These are phyloP conservation scores for Rhinolophus ferrumequinum DNA, from an alignment of 2,113 vertebrate species.

Conservation along the genomic window DNA sequence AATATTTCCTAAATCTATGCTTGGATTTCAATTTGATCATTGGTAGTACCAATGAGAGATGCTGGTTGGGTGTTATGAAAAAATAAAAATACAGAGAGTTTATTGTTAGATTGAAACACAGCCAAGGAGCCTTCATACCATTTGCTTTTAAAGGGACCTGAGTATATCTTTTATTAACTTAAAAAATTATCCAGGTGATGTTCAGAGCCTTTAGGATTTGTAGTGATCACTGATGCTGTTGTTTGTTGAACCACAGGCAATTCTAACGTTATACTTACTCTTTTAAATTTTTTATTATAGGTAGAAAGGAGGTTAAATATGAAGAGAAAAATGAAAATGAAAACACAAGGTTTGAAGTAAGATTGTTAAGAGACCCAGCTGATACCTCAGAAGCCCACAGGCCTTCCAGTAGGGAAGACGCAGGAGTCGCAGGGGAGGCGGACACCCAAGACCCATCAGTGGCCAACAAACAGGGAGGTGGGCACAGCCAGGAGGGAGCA, in stretches of 20 bases:
- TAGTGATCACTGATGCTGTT: background rate
- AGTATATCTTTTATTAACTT: background rate
- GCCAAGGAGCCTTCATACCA: background rate
- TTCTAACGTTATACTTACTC: constrained; percentile 23
- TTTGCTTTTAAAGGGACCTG: constrained; percentile 27
- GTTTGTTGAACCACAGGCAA: background rate
- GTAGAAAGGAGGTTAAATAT: constrained; percentile 84
- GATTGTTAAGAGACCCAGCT: constrained; percentile 76
- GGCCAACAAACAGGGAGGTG: constrained; percentile 65
- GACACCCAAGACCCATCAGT: constrained; percentile 81
- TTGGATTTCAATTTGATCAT: background rate
- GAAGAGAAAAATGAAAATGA: constrained; percentile 84
- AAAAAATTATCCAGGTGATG: background rate
- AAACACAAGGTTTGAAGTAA: constrained; percentile 78
- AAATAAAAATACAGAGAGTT: background rate
- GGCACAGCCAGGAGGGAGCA: constrained; percentile 72
- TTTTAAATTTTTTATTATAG: constrained; percentile 80
- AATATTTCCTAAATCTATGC: constrained; percentile 16
- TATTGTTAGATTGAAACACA: constrained; percentile 31
- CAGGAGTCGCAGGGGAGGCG: constrained; percentile 70
- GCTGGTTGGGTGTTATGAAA: constrained; percentile 3
- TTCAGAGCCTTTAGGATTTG: background rate
- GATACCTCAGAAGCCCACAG: constrained; percentile 75
- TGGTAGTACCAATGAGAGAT: background rate
- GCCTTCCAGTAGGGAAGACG: constrained; percentile 73